A percentile compares a stretch with the other conserved stretches of the same genome.
phyloP scores from a whole-genome alignment of 2,888 invertebrate genomes.

The Keiferia lycopersicella region DNA sequence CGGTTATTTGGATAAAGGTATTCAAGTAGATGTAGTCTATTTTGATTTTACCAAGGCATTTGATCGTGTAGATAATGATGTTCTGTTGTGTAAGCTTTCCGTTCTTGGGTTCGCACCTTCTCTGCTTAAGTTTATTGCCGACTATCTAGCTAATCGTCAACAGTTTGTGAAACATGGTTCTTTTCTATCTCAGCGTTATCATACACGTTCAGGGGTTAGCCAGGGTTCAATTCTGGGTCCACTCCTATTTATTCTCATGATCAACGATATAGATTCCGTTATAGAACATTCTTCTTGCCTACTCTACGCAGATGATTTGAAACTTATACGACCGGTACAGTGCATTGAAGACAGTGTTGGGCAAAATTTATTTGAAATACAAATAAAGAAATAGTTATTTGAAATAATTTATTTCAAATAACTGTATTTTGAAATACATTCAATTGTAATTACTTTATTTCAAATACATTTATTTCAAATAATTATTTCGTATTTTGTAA shows the following conservation, averaged over 20 bases:
- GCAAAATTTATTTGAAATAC: too few species aligned
- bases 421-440: too few species aligned
- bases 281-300: background rate
- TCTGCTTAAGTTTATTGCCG: constrained; percentile 20
- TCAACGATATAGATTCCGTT: background rate
- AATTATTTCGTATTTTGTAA: too few species aligned
- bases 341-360: too few species aligned
- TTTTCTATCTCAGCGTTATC: constrained; percentile 11
- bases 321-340: background rate
- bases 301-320: constrained; percentile 10
- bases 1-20: background rate
- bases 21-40: constrained; percentile 30
- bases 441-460: too few species aligned
- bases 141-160: constrained; percentile 11
- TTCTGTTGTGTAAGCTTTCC: constrained; percentile 27
- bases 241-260: background rate
- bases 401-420: too few species aligned
- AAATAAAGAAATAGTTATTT: too few species aligned
- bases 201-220: constrained; percentile 24
- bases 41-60: constrained; percentile 32
- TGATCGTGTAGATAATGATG: constrained; percentile 29
- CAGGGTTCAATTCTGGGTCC: constrained; percentile 18
- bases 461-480: too few species aligned
- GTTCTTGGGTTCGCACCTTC: constrained; percentile 22
- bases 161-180: constrained; percentile 19